A percentile compares a stretch with the other conserved stretches of the same genome.
phyloP scores from a whole-genome alignment of 2,888 invertebrate species.

The Chrysolina oricalcia region DNA sequence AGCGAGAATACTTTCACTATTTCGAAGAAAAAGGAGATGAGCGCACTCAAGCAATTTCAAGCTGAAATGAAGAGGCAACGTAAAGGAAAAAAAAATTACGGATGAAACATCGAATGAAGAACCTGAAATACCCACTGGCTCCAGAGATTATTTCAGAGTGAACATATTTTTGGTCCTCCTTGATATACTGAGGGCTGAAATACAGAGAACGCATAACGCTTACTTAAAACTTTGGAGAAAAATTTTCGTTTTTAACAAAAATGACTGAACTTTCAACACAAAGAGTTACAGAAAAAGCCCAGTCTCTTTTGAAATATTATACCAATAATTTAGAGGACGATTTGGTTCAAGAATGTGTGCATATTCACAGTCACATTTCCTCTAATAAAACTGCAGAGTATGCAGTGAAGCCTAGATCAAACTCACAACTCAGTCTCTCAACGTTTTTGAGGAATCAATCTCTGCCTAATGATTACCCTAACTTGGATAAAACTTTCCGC shows the following conservation, averaged over 20 bases:
- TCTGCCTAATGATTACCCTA: constrained; percentile 56
- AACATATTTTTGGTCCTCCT: constrained; percentile 21
- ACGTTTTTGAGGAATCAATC: constrained; percentile 55
- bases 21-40: no score
- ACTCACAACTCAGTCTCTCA: no score
- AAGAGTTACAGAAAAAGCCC: constrained; percentile 37
- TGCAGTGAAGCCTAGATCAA: no score
- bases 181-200: constrained; percentile 41
- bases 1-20: no score
- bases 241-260: constrained; percentile 33
- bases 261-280: no score
- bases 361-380: constrained; percentile 36
- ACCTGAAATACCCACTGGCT: no score
- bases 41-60: no score
- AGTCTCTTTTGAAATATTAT: no score
- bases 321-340: constrained; percentile 36
- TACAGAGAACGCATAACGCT: constrained; percentile 39
- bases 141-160: no score
- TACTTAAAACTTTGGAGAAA: constrained; percentile 28
- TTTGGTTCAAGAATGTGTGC: constrained; percentile 35
- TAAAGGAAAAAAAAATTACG: constrained; percentile 38
- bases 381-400: neutral
- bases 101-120: no score
- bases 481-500: constrained; percentile 52
- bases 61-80: constrained; percentile 34